A percentile compares a stretch with the other conserved stretches of the same genome.
These are phyloP conservation scores for Meriones unguiculatus DNA, from an alignment of 2,113 vertebrate species.

Conservation along the genomic window DNA sequence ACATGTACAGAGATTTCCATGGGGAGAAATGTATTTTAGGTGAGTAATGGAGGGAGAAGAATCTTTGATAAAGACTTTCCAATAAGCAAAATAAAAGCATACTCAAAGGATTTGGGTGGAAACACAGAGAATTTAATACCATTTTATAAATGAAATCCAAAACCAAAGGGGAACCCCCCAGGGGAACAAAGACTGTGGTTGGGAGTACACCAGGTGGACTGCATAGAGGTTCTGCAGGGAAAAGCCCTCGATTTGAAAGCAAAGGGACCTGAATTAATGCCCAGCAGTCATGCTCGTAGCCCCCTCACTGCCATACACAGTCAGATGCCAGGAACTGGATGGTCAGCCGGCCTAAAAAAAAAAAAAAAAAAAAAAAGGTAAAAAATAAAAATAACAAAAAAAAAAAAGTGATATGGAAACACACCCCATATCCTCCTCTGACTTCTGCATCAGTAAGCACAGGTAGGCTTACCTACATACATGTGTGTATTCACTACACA, in stretches of 20 bases:
- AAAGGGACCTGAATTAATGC: no score
- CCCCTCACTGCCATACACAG: no score
- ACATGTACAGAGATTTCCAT: not conserved
- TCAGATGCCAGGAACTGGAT: not conserved
- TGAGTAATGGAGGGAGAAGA: not conserved
- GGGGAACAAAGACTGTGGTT: not conserved
- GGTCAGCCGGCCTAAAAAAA: not conserved
- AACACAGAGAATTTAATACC: not conserved
- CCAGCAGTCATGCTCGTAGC: not conserved
- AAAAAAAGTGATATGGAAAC: not conserved
- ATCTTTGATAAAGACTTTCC: not conserved
- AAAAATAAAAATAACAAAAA: not conserved
- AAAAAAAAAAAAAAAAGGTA: not conserved
- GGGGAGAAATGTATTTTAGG: not conserved
- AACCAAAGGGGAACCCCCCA: slow-evolving; percentile 23
- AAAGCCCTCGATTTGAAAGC: not conserved
- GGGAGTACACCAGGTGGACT: not conserved
- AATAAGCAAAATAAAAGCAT: not conserved
- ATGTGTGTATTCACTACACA: not conserved
- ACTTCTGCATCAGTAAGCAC: not conserved
- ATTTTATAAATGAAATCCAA: not conserved
- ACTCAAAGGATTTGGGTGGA: not conserved
- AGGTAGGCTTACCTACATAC: not conserved
- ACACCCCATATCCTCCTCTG: not conserved
- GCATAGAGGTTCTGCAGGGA: not conserved